Evolutionary conservation across 1,140 invertebrate genomes (phyloP).

Genomic region (Ephestia elutella): DNA sequence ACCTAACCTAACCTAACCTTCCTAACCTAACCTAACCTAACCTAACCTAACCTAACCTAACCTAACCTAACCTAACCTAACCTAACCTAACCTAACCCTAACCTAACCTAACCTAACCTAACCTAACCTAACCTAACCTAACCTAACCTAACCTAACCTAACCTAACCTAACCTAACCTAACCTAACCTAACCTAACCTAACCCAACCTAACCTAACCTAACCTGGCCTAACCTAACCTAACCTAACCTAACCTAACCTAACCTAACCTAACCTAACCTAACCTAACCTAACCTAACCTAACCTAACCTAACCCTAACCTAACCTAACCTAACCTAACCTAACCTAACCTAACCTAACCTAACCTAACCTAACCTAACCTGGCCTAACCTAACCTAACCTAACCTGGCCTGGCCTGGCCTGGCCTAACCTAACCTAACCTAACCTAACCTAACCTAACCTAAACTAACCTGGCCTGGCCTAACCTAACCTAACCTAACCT

Average conservation of each 20-base stretch:
- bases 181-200: constrained; percentile 25
- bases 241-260: constrained; percentile 15
- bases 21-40: constrained; percentile 17
- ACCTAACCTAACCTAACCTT: no score
- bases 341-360: constrained; percentile 27
- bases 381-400: constrained; percentile 25
- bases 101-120: no score
- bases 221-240: constrained; percentile 23
- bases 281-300: constrained; percentile 31
- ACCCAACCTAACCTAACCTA: constrained; percentile 25
- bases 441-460: no score
- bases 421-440: constrained; percentile 15
- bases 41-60: constrained; percentile 25
- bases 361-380: constrained; percentile 26
- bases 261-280: constrained; percentile 24
- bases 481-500: constrained; percentile 17
- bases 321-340: constrained; percentile 30
- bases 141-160: constrained; percentile 33
- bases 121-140: constrained; percentile 19
- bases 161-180: constrained; percentile 21
- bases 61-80: constrained; percentile 21
- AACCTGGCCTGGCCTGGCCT: constrained; percentile 20
- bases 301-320: no score
- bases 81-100: constrained; percentile 23
- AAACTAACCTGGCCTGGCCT: no score